Conservation (phyloP, 2,888 invertebrate species). For the Myopa testacea region DNA sequence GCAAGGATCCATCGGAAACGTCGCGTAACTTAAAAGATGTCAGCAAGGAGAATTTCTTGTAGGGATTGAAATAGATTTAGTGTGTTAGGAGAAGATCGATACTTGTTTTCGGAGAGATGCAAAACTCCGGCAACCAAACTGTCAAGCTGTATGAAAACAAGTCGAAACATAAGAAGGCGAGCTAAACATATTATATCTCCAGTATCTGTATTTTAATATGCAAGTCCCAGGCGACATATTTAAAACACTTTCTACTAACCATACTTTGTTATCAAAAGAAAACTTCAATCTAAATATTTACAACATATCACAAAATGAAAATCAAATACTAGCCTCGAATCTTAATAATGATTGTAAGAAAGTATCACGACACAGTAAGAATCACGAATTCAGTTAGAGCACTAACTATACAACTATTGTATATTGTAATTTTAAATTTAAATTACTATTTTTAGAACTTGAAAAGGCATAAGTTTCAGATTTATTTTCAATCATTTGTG, state of each 20-base stretch:
- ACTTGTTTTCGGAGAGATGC: no score
- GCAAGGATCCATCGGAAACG: conserved; percentile 54
- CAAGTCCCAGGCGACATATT: neutral
- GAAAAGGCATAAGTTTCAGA: no score
- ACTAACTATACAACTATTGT: no score
- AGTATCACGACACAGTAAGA: no score
- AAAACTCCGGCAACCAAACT: no score
- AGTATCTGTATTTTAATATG: neutral
- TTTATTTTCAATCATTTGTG: no score
- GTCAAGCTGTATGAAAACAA: no score
- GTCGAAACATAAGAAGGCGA: no score
- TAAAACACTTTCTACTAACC: neutral
- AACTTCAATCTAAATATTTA: conserved; percentile 1
- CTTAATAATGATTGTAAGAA: neutral
- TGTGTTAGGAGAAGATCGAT: no score
- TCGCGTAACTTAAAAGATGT: conserved; percentile 52
- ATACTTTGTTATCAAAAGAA: conserved; percentile 10
- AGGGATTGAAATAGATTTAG: conserved; percentile 37
- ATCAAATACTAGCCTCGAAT: neutral
- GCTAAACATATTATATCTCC: neutral
- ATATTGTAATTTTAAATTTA: no score
- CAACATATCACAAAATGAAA: conserved; percentile 26
- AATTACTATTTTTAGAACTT: no score
- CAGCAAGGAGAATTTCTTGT: conserved; percentile 56
- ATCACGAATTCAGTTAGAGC: no score